A percentile compares a stretch with the other conserved stretches of the same genome.
phyloP scores from a whole-genome alignment of 2,113 vertebrate species.

The Morone saxatilis region DNA sequence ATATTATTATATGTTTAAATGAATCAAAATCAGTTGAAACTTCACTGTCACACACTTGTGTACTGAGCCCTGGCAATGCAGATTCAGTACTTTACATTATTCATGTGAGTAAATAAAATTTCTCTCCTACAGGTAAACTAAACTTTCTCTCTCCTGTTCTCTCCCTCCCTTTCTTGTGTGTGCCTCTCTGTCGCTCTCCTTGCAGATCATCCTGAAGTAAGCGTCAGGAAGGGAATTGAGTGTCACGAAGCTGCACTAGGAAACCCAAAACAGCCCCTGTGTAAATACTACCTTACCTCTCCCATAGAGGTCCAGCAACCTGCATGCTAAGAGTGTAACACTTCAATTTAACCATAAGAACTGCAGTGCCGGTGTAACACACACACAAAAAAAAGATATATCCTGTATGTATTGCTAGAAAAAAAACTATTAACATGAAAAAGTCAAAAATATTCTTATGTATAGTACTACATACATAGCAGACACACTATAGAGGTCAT shows the following conservation, averaged over 20 bases:
- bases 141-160: constrained; percentile 14
- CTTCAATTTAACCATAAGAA: constrained; percentile 82
- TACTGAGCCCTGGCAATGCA: background rate
- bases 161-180: background rate
- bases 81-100: background rate
- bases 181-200: constrained; percentile 44
- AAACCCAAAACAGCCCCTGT: constrained; percentile 94
- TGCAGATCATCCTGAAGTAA: constrained; percentile 99
- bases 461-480: constrained; percentile 74
- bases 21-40: background rate
- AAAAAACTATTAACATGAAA: constrained; percentile 74
- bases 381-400: constrained; percentile 70
- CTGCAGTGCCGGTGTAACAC: constrained; percentile 79
- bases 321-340: constrained; percentile 96
- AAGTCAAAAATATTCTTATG: constrained; percentile 75
- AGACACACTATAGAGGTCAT: constrained; percentile 73
- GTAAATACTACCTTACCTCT: constrained; percentile 97
- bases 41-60: background rate
- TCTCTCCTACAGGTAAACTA: constrained; percentile 9
- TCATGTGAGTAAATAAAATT: background rate
- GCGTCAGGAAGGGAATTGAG: constrained; percentile 86
- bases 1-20: background rate
- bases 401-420: constrained; percentile 79
- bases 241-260: constrained; percentile 93
- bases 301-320: constrained; percentile 97